phyloP scores from a whole-genome alignment of 2,797 vertebrate genomes.

The Caiman crocodilus region DNA sequence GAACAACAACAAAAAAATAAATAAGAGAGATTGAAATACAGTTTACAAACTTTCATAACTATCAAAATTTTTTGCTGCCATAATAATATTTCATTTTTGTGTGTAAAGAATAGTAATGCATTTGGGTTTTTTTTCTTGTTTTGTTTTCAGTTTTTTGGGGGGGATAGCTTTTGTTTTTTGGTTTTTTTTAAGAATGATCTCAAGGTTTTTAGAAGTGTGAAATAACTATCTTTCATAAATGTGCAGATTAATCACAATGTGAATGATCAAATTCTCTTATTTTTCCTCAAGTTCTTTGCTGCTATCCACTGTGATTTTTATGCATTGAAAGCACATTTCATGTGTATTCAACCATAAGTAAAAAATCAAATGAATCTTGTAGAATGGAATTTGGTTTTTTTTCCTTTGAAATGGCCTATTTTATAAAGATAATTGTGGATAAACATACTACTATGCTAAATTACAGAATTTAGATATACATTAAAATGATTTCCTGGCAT shows the following conservation, averaged over 20 bases:
- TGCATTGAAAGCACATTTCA: slow-evolving; percentile 87
- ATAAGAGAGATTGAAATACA: slow-evolving; percentile 86
- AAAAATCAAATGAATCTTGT: slow-evolving; percentile 76
- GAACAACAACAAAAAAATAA: slow-evolving; percentile 88
- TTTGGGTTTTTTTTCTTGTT: slow-evolving; percentile 62
- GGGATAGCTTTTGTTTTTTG: slow-evolving; percentile 29
- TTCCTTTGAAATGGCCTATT: slow-evolving; percentile 66
- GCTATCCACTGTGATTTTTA: slow-evolving; percentile 90
- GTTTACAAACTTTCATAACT: slow-evolving; percentile 92
- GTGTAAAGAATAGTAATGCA: slow-evolving; percentile 76
- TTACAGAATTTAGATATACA: slow-evolving; percentile 47
- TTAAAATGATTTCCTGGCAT: slow-evolving; percentile 54
- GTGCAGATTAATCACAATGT: slow-evolving; percentile 86
- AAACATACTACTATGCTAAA: slow-evolving; percentile 53
- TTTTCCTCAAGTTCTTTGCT: slow-evolving; percentile 82
- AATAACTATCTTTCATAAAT: slow-evolving; percentile 80
- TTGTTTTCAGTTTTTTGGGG: slow-evolving; percentile 53
- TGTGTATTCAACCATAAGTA: slow-evolving; percentile 82
- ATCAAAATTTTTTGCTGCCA: slow-evolving; percentile 86
- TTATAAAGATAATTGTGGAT: slow-evolving; percentile 35
- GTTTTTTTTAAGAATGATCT: slow-evolving; percentile 76
- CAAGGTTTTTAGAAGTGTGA: slow-evolving; percentile 78
- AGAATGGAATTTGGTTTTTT: slow-evolving; percentile 62
- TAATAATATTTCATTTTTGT: slow-evolving; percentile 85
- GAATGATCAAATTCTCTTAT: slow-evolving; percentile 81